These are phyloP conservation scores for Pararge aegeria DNA, from an alignment of 1,140 invertebrate species.

Conservation along the genomic window DNA sequence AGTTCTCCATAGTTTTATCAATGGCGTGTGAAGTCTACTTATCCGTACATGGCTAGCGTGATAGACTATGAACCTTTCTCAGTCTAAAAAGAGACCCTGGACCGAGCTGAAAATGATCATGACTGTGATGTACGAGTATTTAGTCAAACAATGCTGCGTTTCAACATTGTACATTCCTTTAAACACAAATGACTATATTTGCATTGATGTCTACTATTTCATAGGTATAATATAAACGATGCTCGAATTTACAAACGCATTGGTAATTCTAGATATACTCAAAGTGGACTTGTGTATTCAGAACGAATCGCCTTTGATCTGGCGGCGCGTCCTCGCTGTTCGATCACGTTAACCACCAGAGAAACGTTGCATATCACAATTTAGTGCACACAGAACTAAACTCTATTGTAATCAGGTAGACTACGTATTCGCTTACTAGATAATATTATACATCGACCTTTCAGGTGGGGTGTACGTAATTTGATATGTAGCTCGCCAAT, in stretches of 20 bases:
- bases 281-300: slow-evolving; percentile 56
- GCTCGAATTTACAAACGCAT: slow-evolving; percentile 40
- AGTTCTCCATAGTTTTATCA: too few species aligned
- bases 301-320: slow-evolving; percentile 51
- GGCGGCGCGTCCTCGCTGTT: slow-evolving; percentile 40
- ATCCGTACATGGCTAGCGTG: too few species aligned
- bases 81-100: too few species aligned
- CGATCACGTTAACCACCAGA: slow-evolving; percentile 29
- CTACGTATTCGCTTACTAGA: slow-evolving; percentile 5
- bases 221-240: slow-evolving; percentile 25
- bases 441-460: slow-evolving; percentile 12
- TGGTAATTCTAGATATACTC: slow-evolving; percentile 53
- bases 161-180: not conserved
- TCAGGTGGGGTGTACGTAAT: slow-evolving; percentile 29
- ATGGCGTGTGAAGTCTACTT: too few species aligned
- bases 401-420: slow-evolving; percentile 19
- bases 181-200: not conserved
- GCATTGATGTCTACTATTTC: not conserved
- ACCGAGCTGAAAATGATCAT: too few species aligned
- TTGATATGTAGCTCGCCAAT: slow-evolving; percentile 47
- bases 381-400: slow-evolving; percentile 7
- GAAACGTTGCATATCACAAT: slow-evolving; percentile 26
- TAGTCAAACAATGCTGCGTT: too few species aligned
- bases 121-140: too few species aligned
- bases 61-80: too few species aligned